phyloP scores from a whole-genome alignment of 2,113 vertebrate species.

The Thamnaconus septentrionalis region DNA sequence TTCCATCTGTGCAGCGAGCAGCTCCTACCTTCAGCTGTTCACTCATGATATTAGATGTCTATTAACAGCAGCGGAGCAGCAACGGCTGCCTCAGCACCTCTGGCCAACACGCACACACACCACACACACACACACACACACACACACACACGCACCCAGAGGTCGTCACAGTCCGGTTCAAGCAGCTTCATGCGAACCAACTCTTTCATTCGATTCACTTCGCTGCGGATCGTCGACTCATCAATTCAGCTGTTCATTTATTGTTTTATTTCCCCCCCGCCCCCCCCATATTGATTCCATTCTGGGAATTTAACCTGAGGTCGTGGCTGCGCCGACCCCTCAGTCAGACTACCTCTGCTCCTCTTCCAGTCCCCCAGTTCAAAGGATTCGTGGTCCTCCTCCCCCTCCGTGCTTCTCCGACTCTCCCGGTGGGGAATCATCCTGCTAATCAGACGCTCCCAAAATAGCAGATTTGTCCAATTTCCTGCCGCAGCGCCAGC shows the following conservation, averaged over 20 bases:
- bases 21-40: conserved; percentile 83
- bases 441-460: conserved; percentile 37
- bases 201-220: no score
- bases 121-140: conserved; percentile 12
- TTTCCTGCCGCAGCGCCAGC: conserved; percentile 33
- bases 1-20: conserved; percentile 86
- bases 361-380: no score
- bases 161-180: conserved; percentile 1
- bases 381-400: no score
- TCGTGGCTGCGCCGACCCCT: no score
- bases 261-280: no score
- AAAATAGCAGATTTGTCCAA: conserved; percentile 55
- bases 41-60: conserved; percentile 90
- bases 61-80: conserved; percentile 76
- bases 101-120: conserved; percentile 5
- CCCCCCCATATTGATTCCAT: no score
- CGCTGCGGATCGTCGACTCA: no score
- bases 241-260: no score
- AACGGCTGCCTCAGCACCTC: conserved; percentile 72
- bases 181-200: no score
- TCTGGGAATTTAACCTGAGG: no score
- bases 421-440: conserved; percentile 30
- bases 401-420: no score
- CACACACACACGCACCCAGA: conserved; percentile 7
- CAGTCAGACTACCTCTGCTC: no score